Base-by-base conservation (phyloP, 2,113 vertebrate species). In the Gymnarchus niloticus region DNA sequence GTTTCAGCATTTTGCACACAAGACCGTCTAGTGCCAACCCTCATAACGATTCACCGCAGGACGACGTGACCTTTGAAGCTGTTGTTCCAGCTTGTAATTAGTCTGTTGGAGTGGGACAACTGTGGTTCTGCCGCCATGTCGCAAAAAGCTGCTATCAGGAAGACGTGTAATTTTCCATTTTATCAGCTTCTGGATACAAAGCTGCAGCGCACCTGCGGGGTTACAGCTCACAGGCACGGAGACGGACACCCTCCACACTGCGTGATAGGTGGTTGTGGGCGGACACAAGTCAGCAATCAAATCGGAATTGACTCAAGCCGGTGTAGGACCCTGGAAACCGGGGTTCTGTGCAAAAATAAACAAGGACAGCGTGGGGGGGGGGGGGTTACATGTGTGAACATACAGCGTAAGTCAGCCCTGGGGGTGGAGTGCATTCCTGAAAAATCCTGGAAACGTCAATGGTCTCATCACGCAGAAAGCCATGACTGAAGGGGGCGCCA, bases 311-410 rank as follows among this genome's bases (percentile, higher is more conserved):
- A 80, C 57, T 54, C 2, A 28, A 54, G 69, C 37, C 8, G 91
- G 90, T 88, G 76, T 86, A 54, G 6, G 83, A 86, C 90, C 91
- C 88, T 91, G 61, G 61, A 69, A 37, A 91, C 88, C 84, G 80
- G 83, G 89, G 86, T 89, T 93, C 91, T 91, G 91, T 89, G 92
- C 92, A 91, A 94, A 92, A 93, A 90, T 91, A 93, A 94, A 95
- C 93, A 93, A 93, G 91, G 91, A 91, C 91, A 91, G 92, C n/a
- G 10, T n/a, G 88, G 92, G 92, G 92, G 91, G 91, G 91, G 93
- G 93, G 91, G 93, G 91, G 92, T 92, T 92, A 91, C 92, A 93
- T 92, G 93, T 94, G 93, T 94, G 93, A 94, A 94, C 94, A 94
- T 93, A n/a, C n/a, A n/a, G n/a, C n/a, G n/a, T n/a, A 95, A 93